phyloP scores from a whole-genome alignment of 2,113 vertebrate species.

The Columbina picui region DNA sequence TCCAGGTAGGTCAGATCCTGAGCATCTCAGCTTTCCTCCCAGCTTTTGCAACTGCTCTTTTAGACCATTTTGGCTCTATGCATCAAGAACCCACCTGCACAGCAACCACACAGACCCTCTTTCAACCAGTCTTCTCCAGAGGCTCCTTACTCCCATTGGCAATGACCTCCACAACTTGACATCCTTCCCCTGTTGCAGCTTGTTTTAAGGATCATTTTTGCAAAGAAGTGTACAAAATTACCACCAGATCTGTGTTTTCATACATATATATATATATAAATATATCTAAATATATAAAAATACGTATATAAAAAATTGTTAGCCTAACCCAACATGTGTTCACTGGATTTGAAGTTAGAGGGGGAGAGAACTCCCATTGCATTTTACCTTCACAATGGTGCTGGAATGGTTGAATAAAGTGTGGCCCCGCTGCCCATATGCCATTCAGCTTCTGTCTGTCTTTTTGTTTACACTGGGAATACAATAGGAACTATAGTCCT shows the following conservation, averaged over 20 bases:
- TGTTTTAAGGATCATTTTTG: not conserved
- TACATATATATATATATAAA: not conserved
- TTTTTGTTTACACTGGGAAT: constrained; percentile 93
- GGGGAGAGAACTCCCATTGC: constrained; percentile 50
- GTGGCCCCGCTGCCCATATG: constrained; percentile 84
- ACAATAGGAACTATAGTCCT: constrained; percentile 91
- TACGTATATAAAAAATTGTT: not conserved
- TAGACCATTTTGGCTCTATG: not conserved
- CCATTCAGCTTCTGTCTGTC: constrained; percentile 89
- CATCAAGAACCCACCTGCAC: not conserved
- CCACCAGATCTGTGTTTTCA: not conserved
- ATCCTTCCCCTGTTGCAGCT: not conserved
- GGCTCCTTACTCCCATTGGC: not conserved
- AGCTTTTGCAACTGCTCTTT: not conserved
- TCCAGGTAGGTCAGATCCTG: not conserved
- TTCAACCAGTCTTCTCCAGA: constrained; percentile 2
- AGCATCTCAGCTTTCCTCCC: not conserved
- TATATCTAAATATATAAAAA: not conserved
- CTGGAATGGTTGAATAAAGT: constrained; percentile 82
- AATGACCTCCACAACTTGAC: constrained; percentile 2
- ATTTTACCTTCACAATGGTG: constrained; percentile 77
- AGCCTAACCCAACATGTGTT: constrained; percentile 22
- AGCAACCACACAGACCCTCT: not conserved
- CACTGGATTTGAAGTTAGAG: constrained; percentile 46
- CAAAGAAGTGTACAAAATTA: not conserved